Evolutionary conservation across 1,140 invertebrate genomes (phyloP), one percentile per base, ranked within the genome.

Genomic region (Euura lappo): DNA sequence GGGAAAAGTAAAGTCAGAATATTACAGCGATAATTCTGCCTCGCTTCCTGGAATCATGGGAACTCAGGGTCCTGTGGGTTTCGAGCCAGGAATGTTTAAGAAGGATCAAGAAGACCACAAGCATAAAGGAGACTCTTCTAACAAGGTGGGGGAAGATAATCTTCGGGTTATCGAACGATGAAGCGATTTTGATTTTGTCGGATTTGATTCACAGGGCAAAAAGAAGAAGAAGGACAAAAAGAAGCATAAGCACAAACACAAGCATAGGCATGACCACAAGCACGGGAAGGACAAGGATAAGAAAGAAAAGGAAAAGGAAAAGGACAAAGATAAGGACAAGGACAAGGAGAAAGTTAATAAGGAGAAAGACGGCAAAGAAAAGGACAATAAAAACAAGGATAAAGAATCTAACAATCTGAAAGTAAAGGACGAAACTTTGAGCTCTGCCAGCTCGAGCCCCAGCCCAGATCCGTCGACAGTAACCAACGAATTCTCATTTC

Each of bases 141-240:
- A 89, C 75, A 93, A 92, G 85, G 90, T 91, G 86, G 80, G 28
- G 28, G 28, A 28, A 28, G 28, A 28, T 28, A 42, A 28, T 28
- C 6, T 43, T 43, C 10, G 11, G n/a, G 4, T 44, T 7, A 7
- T 45, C 13, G 71, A 64, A 13, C 44, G 68, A n/a, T 74, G 51
- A 44, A 2, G 8, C 45, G 45, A 44, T 8, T 0, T 13, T 2
- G 60, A 45, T 8, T 44, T 71, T n/a, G 3, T 7, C 28, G 28
- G 28, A 28, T 28, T 28, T 28, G 1, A 28, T 28, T 28, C 86
- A 77, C 79, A 93, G 90, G 86, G 90, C 75, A 94, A 95, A 82
- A 94, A 94, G 79, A 93, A 93, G 84, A 94, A 95, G 79, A 94
- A 95, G 79, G 92, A 95, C 70, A 95, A 95, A 80, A 93, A 95